Evolutionary conservation across 92 coral and sea anemone species (phyloP).

Genomic region (Parazoanthus darwini): DNA sequence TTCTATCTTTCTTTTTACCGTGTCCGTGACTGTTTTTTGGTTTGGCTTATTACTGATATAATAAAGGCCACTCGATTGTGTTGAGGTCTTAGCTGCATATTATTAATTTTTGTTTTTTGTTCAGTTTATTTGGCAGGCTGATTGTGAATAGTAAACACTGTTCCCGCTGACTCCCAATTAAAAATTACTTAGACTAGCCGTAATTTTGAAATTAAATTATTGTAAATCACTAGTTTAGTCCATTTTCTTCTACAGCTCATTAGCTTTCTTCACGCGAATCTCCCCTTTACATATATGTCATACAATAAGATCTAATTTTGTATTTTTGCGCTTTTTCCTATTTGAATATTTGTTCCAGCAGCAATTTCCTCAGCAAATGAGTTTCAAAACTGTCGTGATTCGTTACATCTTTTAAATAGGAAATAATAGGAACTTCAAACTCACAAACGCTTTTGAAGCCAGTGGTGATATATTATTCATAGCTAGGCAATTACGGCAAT

Average conservation of each 20-base stretch:
- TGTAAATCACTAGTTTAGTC: neutral
- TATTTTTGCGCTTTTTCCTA: neutral
- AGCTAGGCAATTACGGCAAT: conserved; percentile 9
- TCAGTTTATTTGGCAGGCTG: neutral
- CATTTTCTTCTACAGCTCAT: conserved; percentile 10
- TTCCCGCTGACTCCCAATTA: neutral
- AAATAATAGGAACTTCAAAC: conserved; percentile 15
- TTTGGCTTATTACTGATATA: neutral
- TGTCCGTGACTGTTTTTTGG: neutral
- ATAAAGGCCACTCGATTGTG: neutral
- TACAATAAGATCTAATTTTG: neutral
- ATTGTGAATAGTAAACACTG: neutral
- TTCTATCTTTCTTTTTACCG: neutral
- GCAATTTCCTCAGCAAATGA: conserved; percentile 3
- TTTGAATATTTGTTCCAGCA: neutral
- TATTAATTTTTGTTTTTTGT: neutral
- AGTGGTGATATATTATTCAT: conserved; percentile 7
- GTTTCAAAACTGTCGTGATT: neutral
- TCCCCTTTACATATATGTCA: neutral
- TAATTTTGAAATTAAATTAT: conserved; percentile 27
- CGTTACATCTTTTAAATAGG: neutral
- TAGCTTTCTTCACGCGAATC: neutral
- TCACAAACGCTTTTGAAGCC: conserved; percentile 17
- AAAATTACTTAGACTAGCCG: neutral
- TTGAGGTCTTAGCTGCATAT: neutral